Percentiles rank a stretch among this genome's conserved stretches.
phyloP scores from a whole-genome alignment of 2,113 vertebrate genomes.

The Plecturocebus donacophilus region DNA sequence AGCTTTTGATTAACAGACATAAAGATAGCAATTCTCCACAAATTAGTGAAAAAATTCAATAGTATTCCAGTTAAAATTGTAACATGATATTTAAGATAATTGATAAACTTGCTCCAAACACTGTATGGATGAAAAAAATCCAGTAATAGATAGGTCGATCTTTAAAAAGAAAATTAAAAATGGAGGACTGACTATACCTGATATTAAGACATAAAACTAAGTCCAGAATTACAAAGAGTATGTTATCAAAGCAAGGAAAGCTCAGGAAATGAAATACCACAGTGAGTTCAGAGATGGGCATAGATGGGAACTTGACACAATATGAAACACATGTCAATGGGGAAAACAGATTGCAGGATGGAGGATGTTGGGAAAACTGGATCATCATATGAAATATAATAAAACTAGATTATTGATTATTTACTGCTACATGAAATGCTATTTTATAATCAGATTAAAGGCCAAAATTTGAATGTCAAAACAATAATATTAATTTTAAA shows the following conservation, averaged over 20 bases:
- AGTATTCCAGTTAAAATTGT: background rate
- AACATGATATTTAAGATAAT: background rate
- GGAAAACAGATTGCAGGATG: background rate
- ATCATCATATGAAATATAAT: background rate
- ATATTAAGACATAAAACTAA: background rate
- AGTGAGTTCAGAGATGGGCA: background rate
- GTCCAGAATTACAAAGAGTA: background rate
- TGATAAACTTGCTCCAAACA: conserved; percentile 2
- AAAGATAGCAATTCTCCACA: background rate
- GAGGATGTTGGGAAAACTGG: background rate
- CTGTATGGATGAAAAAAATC: background rate
- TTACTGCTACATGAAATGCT: background rate
- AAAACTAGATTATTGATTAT: background rate
- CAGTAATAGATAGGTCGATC: background rate
- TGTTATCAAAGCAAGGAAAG: background rate
- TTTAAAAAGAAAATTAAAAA: background rate
- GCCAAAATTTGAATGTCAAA: background rate
- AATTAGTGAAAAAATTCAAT: background rate
- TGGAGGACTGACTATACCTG: background rate
- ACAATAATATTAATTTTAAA: background rate
- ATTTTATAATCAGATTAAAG: background rate
- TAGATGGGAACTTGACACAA: background rate
- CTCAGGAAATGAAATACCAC: background rate
- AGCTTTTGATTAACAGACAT: background rate
- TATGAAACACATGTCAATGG: background rate